Evolutionary conservation across 2,888 invertebrate species (phyloP).

Genomic region (Syrista parreyssii): DNA sequence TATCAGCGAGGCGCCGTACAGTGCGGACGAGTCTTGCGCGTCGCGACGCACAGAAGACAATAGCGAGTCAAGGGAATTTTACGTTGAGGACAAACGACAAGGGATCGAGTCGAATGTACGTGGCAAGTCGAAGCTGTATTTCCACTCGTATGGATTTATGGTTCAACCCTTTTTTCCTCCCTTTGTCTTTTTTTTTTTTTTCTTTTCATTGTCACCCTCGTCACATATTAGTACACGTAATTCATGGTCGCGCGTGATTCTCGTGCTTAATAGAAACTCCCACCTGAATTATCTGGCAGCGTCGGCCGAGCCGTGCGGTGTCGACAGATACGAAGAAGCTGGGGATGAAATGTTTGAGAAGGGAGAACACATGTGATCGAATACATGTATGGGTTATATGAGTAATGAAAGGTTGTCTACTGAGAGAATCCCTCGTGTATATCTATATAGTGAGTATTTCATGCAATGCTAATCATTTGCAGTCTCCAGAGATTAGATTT

Average conservation of each 20-base stretch:
- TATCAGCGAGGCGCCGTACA: conserved; percentile 25
- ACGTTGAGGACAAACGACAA: background rate
- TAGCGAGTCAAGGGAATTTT: background rate
- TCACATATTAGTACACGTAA: background rate
- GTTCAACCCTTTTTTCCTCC: background rate
- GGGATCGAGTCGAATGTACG: background rate
- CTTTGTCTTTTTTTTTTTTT: background rate
- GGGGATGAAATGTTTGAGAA: background rate
- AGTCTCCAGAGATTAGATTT: background rate
- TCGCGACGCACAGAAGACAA: conserved; percentile 9
- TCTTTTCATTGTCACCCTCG: background rate
- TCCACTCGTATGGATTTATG: background rate
- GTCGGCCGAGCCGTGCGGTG: background rate
- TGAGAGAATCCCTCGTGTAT: background rate
- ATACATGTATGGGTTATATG: background rate
- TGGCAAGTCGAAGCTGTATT: background rate
- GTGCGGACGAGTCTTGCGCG: conserved; percentile 14
- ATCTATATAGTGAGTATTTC: background rate
- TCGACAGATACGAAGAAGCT: background rate
- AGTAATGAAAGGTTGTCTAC: background rate
- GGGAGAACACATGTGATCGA: background rate
- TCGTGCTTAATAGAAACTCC: background rate
- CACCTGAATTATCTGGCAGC: background rate
- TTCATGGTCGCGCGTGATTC: background rate
- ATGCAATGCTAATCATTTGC: background rate